Evolutionary conservation across 2,888 invertebrate genomes (phyloP).

Genomic region (Apamea anceps): DNA sequence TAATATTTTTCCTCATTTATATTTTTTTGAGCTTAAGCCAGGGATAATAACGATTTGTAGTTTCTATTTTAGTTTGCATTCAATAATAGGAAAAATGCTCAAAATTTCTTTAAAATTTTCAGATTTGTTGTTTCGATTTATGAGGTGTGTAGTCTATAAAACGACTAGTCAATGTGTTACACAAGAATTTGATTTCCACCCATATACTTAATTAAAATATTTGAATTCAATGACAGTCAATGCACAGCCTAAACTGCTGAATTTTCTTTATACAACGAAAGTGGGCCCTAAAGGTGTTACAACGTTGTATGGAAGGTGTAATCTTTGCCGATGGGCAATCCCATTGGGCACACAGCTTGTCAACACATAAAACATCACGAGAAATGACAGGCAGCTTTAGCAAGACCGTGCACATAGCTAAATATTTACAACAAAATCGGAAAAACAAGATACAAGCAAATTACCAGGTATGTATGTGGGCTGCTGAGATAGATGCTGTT

Average conservation of each 20-base stretch:
- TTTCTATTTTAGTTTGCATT: neutral
- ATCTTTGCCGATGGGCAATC: neutral
- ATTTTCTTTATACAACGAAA: too few species aligned
- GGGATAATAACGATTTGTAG: neutral
- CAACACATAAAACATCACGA: neutral
- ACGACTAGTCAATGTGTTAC: neutral
- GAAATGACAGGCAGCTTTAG: neutral
- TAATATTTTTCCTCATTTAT: neutral
- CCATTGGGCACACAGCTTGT: neutral
- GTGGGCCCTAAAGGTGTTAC: neutral
- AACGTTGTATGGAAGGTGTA: neutral
- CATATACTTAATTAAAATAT: neutral
- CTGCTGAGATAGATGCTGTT: slow-evolving; percentile 91
- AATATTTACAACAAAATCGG: neutral
- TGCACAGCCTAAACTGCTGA: neutral
- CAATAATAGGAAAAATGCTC: too few species aligned
- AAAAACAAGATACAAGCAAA: neutral
- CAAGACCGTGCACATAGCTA: neutral
- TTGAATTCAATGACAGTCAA: neutral
- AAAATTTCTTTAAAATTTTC: neutral
- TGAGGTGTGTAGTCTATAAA: neutral
- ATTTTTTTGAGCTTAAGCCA: too few species aligned
- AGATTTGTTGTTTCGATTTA: neutral
- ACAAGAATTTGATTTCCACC: neutral
- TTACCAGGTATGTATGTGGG: slow-evolving; percentile 89